These are phyloP conservation scores for Hippopotamyrus pictus DNA, from an alignment of 2,797 vertebrate genomes.

Conservation along the genomic window DNA sequence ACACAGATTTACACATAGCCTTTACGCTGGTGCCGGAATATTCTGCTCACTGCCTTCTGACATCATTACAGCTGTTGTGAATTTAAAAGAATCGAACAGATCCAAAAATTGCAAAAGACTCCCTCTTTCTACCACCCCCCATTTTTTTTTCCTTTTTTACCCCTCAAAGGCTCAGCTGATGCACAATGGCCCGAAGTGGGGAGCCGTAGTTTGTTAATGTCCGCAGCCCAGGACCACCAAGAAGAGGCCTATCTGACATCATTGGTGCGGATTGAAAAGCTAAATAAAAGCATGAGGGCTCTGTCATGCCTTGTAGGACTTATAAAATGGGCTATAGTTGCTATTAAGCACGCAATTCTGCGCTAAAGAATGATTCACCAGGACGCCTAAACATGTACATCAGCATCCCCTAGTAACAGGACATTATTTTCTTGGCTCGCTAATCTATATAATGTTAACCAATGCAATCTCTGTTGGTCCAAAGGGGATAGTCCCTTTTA, in stretches of 20 bases:
- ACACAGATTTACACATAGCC: slow-evolving; percentile 66
- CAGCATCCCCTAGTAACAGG: not conserved
- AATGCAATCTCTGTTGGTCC: not conserved
- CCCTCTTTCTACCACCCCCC: slow-evolving; percentile 4
- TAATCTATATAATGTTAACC: not conserved
- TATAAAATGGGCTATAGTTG: not conserved
- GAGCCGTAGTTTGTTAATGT: slow-evolving; percentile 25
- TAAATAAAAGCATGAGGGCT: slow-evolving; percentile 23
- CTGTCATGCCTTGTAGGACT: slow-evolving; percentile 1
- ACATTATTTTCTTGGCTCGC: not conserved
- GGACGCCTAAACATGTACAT: not conserved
- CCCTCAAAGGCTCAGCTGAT: slow-evolving; percentile 41
- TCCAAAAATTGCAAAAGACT: slow-evolving; percentile 34
- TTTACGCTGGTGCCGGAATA: slow-evolving; percentile 56
- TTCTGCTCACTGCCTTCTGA: slow-evolving; percentile 28
- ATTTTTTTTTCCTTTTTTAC: slow-evolving; percentile 11
- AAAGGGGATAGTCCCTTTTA: not conserved
- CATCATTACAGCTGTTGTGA: slow-evolving; percentile 41
- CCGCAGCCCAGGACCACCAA: slow-evolving; percentile 36
- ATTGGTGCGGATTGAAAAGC: slow-evolving; percentile 18
- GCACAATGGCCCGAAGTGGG: slow-evolving; percentile 32
- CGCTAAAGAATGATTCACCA: not conserved
- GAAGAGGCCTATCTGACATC: slow-evolving; percentile 32
- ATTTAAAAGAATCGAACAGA: slow-evolving; percentile 49
- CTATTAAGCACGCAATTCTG: not conserved